Evolutionary conservation across 2,888 invertebrate genomes (phyloP).

Genomic region (Drosophila bunnanda): DNA sequence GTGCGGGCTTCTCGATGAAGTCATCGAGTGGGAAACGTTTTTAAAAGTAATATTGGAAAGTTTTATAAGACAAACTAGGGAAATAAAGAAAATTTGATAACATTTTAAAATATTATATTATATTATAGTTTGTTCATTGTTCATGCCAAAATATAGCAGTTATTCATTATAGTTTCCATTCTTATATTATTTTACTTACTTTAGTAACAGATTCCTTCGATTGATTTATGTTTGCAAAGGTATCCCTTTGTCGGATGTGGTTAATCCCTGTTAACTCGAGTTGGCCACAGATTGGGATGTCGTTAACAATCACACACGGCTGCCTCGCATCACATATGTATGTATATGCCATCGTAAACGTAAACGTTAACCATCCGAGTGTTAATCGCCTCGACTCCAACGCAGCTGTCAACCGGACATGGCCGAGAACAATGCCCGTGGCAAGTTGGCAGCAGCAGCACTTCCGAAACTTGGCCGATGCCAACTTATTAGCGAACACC

Average conservation of each 20-base stretch:
- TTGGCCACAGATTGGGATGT: constrained; percentile 16
- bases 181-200: not conserved
- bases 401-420: constrained; percentile 66
- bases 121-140: too few relatives aligned
- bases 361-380: constrained; percentile 53
- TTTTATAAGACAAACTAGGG: not conserved
- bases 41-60: not conserved
- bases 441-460: constrained; percentile 30
- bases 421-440: constrained; percentile 51
- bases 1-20: constrained; percentile 21
- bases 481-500: constrained; percentile 71
- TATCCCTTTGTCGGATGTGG: constrained; percentile 1
- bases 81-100: not conserved
- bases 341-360: constrained; percentile 36
- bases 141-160: too few relatives aligned
- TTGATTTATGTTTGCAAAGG: not conserved
- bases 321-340: not conserved
- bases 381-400: constrained; percentile 68
- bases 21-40: constrained; percentile 27
- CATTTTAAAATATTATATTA: too few relatives aligned
- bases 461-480: constrained; percentile 56
- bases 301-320: constrained; percentile 26
- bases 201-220: not conserved
- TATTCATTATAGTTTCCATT: too few relatives aligned
- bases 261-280: not conserved